Conservation (phyloP, 2,113 vertebrate species). For the Climacteris rufus region DNA sequence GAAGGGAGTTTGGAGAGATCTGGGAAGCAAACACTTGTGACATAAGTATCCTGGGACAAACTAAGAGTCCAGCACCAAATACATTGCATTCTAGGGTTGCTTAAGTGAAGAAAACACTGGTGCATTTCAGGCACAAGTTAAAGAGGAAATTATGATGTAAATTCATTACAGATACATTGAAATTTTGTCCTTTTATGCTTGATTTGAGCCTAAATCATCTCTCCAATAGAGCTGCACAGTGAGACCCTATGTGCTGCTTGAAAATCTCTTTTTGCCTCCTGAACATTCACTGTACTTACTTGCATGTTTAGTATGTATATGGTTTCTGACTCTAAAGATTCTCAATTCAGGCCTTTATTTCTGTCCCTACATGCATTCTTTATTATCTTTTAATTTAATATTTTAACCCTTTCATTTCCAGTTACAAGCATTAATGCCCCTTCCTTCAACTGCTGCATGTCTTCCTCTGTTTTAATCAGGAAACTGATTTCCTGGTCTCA, state of each 20-base stretch:
- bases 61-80: not conserved
- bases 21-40: not conserved
- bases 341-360: not conserved
- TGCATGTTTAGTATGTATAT: not conserved
- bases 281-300: not conserved
- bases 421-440: not conserved
- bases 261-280: not conserved
- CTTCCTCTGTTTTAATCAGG: not conserved
- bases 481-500: not conserved
- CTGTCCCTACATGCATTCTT: not conserved
- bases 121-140: not conserved
- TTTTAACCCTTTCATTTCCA: not conserved
- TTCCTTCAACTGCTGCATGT: not conserved
- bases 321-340: not conserved
- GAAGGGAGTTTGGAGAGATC: not conserved
- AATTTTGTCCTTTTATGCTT: not conserved
- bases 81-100: not conserved
- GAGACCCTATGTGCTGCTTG: not conserved
- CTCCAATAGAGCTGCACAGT: not conserved
- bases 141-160: not conserved
- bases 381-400: not conserved
- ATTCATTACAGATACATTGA: not conserved
- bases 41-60: not conserved
- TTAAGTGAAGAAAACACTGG: not conserved
- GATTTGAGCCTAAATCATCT: not conserved